Conservation (phyloP, 2,888 invertebrate genomes). For the Phaedon cochleariae region DNA sequence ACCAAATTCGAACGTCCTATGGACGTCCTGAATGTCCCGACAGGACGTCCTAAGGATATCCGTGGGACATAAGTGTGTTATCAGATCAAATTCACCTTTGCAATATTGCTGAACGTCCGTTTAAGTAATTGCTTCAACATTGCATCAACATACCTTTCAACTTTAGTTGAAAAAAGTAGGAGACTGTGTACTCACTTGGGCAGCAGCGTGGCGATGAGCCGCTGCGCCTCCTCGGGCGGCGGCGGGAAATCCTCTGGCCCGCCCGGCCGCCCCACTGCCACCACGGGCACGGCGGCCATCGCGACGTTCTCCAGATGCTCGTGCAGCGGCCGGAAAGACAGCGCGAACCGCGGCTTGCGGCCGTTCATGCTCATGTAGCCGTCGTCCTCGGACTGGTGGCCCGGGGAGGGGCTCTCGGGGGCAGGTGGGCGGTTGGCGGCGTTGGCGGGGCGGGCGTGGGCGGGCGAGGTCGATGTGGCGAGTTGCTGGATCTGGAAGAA, state of each 20-base stretch:
- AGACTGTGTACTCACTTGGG: conserved; percentile 69
- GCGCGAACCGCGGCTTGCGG: conserved; percentile 34
- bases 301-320: conserved; percentile 67
- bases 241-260: conserved; percentile 70
- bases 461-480: conserved; percentile 54
- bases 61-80: too few relatives aligned
- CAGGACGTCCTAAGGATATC: too few relatives aligned
- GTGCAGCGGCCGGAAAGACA: conserved; percentile 73
- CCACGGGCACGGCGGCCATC: too few relatives aligned
- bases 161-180: too few relatives aligned
- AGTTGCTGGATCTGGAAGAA: conserved; percentile 57
- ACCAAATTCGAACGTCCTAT: too few relatives aligned
- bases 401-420: conserved; percentile 80
- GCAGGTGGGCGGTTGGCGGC: conserved; percentile 63
- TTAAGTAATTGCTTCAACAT: too few relatives aligned
- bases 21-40: too few relatives aligned
- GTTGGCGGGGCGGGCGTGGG: conserved; percentile 56
- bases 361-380: conserved; percentile 94
- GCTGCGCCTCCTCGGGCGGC: conserved; percentile 79
- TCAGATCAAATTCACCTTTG: too few relatives aligned
- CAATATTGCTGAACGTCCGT: too few relatives aligned
- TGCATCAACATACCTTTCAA: too few relatives aligned
- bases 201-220: conserved; percentile 77
- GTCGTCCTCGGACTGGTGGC: conserved; percentile 89
- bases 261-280: conserved; percentile 49